phyloP scores from a whole-genome alignment of 2,888 invertebrate genomes.

The Macaria notata region DNA sequence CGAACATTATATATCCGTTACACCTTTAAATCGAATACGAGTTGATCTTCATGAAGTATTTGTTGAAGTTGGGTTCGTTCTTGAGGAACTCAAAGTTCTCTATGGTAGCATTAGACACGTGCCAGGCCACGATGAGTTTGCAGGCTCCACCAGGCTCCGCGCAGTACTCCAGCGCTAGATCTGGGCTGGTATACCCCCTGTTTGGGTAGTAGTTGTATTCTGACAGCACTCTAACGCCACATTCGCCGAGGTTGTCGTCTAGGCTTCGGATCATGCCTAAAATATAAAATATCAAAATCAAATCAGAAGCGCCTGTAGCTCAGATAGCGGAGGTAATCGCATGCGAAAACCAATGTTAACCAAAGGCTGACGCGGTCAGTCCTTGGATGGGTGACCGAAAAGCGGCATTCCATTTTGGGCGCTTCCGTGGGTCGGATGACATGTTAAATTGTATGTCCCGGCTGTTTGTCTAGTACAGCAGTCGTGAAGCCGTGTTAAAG shows the following conservation, averaged over 20 bases:
- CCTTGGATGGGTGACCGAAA: no score
- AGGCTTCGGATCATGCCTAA: conserved; percentile 59
- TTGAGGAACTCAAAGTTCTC: conserved; percentile 71
- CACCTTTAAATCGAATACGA: no score
- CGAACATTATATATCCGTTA: no score
- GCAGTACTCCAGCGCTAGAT: conserved; percentile 66
- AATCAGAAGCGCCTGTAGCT: no score
- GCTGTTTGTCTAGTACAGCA: no score
- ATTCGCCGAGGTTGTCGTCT: conserved; percentile 53
- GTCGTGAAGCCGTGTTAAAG: no score
- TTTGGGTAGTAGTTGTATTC: conserved; percentile 69
- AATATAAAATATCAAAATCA: conserved; percentile 10
- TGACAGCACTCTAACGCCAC: conserved; percentile 59
- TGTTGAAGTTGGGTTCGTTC: conserved; percentile 60
- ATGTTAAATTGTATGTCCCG: no score
- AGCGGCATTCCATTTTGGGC: no score
- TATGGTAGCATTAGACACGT: conserved; percentile 61
- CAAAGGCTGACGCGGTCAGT: no score
- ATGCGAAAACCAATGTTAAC: no score
- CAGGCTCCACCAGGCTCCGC: conserved; percentile 59
- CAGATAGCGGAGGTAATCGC: no score
- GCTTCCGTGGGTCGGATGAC: no score
- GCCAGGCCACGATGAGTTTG: conserved; percentile 67
- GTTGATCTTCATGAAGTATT: conserved; percentile 53
- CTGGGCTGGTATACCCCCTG: conserved; percentile 35